phyloP scores from a whole-genome alignment of 2,888 invertebrate species.

The Invenusta paracnida region DNA sequence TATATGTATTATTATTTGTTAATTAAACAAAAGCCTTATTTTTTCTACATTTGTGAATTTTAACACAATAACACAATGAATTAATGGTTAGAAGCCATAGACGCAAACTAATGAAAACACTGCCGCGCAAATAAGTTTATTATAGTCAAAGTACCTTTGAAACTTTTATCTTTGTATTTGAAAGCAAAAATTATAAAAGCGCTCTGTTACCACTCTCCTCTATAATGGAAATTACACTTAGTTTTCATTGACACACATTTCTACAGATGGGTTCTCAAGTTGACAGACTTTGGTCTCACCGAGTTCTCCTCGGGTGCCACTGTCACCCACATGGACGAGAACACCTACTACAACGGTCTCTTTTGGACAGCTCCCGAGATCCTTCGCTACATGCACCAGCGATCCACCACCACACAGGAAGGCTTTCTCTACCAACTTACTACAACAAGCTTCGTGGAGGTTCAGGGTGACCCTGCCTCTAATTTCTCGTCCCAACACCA shows the following conservation, averaged over 20 bases:
- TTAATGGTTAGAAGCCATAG: too few species aligned
- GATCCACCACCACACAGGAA: not conserved
- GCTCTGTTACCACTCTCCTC: not conserved
- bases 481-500: too few species aligned
- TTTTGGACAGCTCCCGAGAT: constrained; percentile 38
- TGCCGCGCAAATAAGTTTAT: too few species aligned
- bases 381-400: constrained; percentile 14
- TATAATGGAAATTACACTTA: not conserved
- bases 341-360: constrained; percentile 19
- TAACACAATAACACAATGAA: too few species aligned
- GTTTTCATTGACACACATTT: not conserved
- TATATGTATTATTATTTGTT: too few species aligned
- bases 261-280: constrained; percentile 76
- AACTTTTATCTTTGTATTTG: not conserved
- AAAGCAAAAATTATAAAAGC: too few species aligned
- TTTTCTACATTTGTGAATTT: too few species aligned
- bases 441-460: too few species aligned
- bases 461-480: too few species aligned
- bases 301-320: constrained; percentile 10
- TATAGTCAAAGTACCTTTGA: too few species aligned
- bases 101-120: too few species aligned
- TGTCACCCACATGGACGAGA: not conserved
- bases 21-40: too few species aligned
- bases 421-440: not conserved
- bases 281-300: constrained; percentile 79